phyloP scores from a whole-genome alignment of 2,113 vertebrate genomes.

The Mormyrus lacerda region DNA sequence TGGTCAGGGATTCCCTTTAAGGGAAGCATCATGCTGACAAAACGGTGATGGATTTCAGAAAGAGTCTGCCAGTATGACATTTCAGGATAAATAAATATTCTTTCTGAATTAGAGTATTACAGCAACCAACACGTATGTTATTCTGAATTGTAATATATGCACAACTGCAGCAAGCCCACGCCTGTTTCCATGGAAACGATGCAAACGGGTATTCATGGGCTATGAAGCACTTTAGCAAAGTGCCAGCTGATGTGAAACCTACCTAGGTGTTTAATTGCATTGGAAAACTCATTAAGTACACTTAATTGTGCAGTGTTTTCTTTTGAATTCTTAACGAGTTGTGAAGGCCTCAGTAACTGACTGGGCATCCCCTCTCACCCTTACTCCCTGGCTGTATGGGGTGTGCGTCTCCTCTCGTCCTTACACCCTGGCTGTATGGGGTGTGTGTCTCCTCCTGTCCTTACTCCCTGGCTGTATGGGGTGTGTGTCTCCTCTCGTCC shows the following conservation, averaged over 20 bases:
- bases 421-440: accelerated
- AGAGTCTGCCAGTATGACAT: not conserved
- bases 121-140: not conserved
- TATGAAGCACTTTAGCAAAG: not conserved
- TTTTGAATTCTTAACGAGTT: not conserved
- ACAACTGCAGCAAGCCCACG: constrained; percentile 35
- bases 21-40: not conserved
- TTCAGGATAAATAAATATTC: not conserved
- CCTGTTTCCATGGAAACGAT: constrained; percentile 47
- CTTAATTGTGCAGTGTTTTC: constrained; percentile 17
- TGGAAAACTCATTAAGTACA: not conserved
- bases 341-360: not conserved
- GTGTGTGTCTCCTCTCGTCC: not conserved
- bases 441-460: not conserved
- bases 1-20: not conserved
- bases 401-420: not conserved
- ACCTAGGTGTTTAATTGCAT: constrained; percentile 3
- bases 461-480: accelerated
- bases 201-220: constrained; percentile 10
- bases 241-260: not conserved
- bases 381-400: not conserved
- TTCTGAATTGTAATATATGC: constrained; percentile 16
- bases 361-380: not conserved
- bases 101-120: not conserved
- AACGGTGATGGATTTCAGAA: not conserved